Percentiles rank a stretch among this genome's conserved stretches.
phyloP scores from a whole-genome alignment of 2,888 invertebrate species.

The Flexamia atlantica region DNA sequence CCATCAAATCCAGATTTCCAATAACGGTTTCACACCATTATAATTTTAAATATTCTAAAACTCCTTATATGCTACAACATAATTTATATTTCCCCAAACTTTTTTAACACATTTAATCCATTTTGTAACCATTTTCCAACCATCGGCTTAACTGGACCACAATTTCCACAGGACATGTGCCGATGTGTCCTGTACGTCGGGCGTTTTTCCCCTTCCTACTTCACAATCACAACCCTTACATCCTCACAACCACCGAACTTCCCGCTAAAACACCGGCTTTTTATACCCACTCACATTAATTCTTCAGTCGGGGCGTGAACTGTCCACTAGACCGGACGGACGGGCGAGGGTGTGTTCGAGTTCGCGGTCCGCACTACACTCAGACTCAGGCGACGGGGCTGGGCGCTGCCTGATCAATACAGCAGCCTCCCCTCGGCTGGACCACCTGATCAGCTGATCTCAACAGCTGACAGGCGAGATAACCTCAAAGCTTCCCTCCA shows the following conservation, averaged over 20 bases:
- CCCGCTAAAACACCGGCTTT: neutral
- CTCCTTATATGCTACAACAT: no score
- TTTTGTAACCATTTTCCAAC: no score
- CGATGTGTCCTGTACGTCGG: neutral
- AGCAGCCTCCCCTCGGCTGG: slow-evolving; percentile 55
- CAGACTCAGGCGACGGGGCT: slow-evolving; percentile 33
- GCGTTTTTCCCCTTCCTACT: neutral
- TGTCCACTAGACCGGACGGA: slow-evolving; percentile 1
- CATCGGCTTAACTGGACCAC: no score
- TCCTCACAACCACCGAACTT: neutral
- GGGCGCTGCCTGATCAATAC: slow-evolving; percentile 38
- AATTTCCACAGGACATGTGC: slow-evolving; percentile 16
- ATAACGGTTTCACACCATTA: no score
- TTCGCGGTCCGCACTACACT: slow-evolving; percentile 25
- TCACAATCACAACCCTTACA: no score
- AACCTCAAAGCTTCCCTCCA: neutral
- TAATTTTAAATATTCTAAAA: no score
- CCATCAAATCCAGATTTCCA: no score
- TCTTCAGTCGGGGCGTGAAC: neutral
- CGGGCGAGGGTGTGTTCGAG: slow-evolving; percentile 12
- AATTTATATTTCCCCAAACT: no score
- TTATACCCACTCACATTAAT: slow-evolving; percentile 16
- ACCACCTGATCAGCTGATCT: neutral
- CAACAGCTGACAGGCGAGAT: neutral
- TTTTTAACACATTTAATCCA: no score